phyloP scores from a whole-genome alignment of 2,888 invertebrate genomes.

The Cheilosia impressa region DNA sequence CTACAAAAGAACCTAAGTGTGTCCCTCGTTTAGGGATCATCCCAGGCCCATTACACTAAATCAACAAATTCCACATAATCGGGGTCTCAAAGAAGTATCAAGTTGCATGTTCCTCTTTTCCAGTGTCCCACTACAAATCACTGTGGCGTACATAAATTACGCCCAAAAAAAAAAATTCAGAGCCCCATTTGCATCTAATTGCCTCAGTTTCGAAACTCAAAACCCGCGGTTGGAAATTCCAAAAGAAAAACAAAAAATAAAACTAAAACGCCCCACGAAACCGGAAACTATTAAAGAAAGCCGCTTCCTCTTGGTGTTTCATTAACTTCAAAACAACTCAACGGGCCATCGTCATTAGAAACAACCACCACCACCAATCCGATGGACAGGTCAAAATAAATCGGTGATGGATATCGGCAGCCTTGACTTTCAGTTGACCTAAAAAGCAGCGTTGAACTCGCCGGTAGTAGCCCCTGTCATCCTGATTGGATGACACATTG shows the following conservation, averaged over 20 bases:
- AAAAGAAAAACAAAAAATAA: not conserved
- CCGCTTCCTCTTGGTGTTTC: conserved; percentile 22
- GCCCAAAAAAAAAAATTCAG: not conserved
- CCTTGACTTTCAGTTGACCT: conserved; percentile 73
- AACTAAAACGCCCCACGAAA: conserved; percentile 3
- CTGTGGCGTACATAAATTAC: conserved; percentile 53
- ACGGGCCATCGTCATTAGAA: conserved; percentile 26
- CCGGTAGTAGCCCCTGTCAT: not conserved
- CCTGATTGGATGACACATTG: conserved; percentile 27
- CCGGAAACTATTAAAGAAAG: conserved; percentile 62
- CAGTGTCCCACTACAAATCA: conserved; percentile 50
- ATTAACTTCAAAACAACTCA: conserved; percentile 25
- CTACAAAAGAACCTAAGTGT: too few species aligned
- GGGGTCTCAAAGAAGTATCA: conserved; percentile 36
- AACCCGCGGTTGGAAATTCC: conserved; percentile 4
- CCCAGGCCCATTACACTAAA: conserved; percentile 51
- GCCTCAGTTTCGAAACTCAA: conserved; percentile 32
- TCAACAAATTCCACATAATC: conserved; percentile 51
- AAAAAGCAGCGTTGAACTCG: conserved; percentile 43
- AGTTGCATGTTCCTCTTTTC: conserved; percentile 47
- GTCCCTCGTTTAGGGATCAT: not conserved
- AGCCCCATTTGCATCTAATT: conserved; percentile 60
- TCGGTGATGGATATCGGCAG: conserved; percentile 56
- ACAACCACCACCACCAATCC: conserved; percentile 6
- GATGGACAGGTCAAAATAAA: conserved; percentile 49